Conservation (phyloP, 2,797 vertebrate species). For the Podargus strigoides region DNA sequence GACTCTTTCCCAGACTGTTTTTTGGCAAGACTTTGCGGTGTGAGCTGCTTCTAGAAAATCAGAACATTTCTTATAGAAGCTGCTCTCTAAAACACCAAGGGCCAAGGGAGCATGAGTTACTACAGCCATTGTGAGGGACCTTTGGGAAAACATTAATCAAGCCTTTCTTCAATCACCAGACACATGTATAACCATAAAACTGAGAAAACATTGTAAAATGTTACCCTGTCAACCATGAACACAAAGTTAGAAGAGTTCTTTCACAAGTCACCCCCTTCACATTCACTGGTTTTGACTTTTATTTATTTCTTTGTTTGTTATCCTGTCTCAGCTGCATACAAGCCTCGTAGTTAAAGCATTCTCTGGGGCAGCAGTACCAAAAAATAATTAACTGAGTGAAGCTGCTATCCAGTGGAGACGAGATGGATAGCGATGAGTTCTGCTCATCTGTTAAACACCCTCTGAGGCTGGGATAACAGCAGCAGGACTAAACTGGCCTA, state of each 20-base stretch:
- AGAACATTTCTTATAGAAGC: background rate
- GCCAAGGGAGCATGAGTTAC: background rate
- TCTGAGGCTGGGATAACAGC: background rate
- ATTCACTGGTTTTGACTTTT: background rate
- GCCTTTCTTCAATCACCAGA: background rate
- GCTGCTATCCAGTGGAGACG: background rate
- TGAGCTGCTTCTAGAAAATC: background rate
- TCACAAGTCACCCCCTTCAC: background rate
- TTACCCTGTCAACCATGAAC: accelerated
- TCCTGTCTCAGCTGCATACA: background rate
- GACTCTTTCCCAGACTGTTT: background rate
- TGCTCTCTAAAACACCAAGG: background rate
- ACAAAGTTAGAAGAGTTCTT: background rate
- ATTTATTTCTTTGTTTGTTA: background rate
- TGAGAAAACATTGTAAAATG: background rate
- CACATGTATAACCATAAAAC: background rate
- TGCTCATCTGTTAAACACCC: background rate
- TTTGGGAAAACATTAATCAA: conserved; percentile 9
- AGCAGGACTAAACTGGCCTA: background rate
- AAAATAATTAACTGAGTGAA: conserved; percentile 9
- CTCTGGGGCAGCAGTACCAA: background rate
- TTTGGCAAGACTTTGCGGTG: background rate
- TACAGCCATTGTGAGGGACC: background rate
- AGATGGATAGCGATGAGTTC: background rate
- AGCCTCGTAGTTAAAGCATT: background rate